Evolutionary conservation across 2,113 vertebrate genomes (phyloP).

Genomic region (Rhynchomys soricoides): DNA sequence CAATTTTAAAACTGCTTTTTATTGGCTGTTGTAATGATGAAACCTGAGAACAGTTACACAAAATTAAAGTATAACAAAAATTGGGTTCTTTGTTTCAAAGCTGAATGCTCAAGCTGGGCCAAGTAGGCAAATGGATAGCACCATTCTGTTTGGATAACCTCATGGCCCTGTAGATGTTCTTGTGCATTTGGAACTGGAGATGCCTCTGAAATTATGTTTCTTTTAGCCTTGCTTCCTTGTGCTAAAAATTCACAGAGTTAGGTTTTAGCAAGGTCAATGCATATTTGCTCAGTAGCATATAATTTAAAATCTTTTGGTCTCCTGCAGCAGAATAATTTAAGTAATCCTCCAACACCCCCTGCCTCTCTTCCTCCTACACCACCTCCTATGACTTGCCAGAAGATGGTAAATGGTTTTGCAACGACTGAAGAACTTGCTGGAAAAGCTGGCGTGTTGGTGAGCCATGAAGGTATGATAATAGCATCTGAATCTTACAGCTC

Average conservation of each 20-base stretch:
- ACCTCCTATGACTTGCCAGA: constrained; percentile 94
- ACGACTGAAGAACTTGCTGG: constrained; percentile 93
- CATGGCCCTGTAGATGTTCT: neutral
- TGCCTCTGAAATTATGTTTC: neutral
- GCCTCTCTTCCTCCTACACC: constrained; percentile 98
- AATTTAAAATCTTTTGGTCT: constrained; percentile 78
- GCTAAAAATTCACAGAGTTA: constrained; percentile 63
- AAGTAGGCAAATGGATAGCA: neutral
- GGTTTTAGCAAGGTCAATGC: constrained; percentile 62
- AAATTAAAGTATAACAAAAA: neutral
- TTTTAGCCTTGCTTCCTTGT: neutral
- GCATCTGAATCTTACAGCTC: accelerated
- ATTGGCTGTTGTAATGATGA: neutral
- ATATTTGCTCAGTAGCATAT: constrained; percentile 78
- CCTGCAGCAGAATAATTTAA: constrained; percentile 96
- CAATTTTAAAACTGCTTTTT: constrained; percentile 30
- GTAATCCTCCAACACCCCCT: constrained; percentile 97
- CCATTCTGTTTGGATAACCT: neutral
- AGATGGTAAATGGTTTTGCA: constrained; percentile 96
- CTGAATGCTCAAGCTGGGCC: neutral
- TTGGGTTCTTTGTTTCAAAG: neutral
- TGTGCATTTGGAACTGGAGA: neutral
- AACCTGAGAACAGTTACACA: neutral
- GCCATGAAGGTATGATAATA: constrained; percentile 88
- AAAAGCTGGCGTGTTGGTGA: constrained; percentile 91